Percentiles rank a stretch among this genome's conserved stretches.
These are phyloP conservation scores for Orthosia cruda DNA, from an alignment of 2,888 invertebrate genomes.

Conservation along the genomic window DNA sequence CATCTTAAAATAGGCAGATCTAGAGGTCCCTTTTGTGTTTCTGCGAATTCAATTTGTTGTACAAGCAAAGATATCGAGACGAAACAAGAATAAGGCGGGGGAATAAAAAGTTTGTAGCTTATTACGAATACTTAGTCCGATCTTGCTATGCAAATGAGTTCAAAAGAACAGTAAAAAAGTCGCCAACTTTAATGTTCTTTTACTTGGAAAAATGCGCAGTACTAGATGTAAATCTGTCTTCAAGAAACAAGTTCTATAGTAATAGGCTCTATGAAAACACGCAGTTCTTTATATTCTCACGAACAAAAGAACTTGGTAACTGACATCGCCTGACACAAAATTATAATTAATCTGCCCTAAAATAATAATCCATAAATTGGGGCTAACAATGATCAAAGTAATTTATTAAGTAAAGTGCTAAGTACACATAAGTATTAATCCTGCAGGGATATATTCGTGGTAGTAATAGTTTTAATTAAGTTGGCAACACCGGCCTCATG, in stretches of 20 bases:
- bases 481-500: conserved; percentile 61
- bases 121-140: conserved; percentile 22
- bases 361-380: conserved; percentile 26
- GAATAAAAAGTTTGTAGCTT: conserved; percentile 42
- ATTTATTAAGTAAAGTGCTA: conserved; percentile 49
- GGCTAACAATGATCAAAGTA: conserved; percentile 17
- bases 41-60: conserved; percentile 39
- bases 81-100: conserved; percentile 51
- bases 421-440: conserved; percentile 14
- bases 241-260: conserved; percentile 2
- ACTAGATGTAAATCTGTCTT: conserved; percentile 26
- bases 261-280: not conserved
- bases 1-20: conserved; percentile 50
- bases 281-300: not conserved
- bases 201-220: conserved; percentile 38
- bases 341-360: conserved; percentile 24
- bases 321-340: conserved; percentile 8
- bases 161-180: conserved; percentile 41
- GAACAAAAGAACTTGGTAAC: not conserved
- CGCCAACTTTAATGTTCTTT: conserved; percentile 25
- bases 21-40: conserved; percentile 40
- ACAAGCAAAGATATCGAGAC: conserved; percentile 32
- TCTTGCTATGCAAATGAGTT: conserved; percentile 50
- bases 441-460: conserved; percentile 23
- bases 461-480: conserved; percentile 70